Evolutionary conservation across 2,888 invertebrate species (phyloP).

Genomic region (Neria commutata): DNA sequence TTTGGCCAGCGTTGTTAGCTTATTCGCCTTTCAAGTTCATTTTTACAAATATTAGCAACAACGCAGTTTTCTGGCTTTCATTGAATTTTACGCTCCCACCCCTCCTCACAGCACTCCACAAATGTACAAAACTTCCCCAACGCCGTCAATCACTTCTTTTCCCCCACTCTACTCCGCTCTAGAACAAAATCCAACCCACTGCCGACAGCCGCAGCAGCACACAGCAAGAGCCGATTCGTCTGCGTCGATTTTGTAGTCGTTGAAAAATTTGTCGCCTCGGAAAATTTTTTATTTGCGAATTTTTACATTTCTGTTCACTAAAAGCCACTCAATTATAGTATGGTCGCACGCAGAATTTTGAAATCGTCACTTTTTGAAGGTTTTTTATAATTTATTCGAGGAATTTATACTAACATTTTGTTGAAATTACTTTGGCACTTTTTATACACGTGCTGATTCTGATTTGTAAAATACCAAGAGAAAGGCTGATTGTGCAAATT

Average conservation of each 20-base stretch:
- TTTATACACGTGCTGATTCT: slow-evolving; percentile 62
- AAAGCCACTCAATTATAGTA: slow-evolving; percentile 30
- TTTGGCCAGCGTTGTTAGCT: too few species aligned
- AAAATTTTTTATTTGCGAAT: slow-evolving; percentile 33
- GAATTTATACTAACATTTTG: slow-evolving; percentile 60
- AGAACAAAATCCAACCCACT: too few species aligned
- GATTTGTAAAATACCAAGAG: slow-evolving; percentile 63
- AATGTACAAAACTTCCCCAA: too few species aligned
- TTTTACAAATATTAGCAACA: too few species aligned
- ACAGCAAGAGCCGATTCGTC: neutral
- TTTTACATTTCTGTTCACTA: slow-evolving; percentile 32
- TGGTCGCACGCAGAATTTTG: slow-evolving; percentile 23
- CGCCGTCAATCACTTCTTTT: neutral
- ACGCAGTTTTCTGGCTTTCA: too few species aligned
- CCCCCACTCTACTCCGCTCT: too few species aligned
- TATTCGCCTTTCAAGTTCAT: too few species aligned
- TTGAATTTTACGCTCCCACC: too few species aligned
- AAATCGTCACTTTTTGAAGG: slow-evolving; percentile 23
- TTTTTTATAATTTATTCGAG: slow-evolving; percentile 32
- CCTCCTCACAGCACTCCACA: too few species aligned
- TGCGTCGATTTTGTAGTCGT: too few species aligned
- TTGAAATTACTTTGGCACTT: slow-evolving; percentile 62
- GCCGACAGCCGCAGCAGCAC: too few species aligned
- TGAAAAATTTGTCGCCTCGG: slow-evolving; percentile 33
- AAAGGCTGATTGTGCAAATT: slow-evolving; percentile 62